Base-by-base conservation (phyloP, 2,888 invertebrate genomes). In the Ormyrus thymus region DNA sequence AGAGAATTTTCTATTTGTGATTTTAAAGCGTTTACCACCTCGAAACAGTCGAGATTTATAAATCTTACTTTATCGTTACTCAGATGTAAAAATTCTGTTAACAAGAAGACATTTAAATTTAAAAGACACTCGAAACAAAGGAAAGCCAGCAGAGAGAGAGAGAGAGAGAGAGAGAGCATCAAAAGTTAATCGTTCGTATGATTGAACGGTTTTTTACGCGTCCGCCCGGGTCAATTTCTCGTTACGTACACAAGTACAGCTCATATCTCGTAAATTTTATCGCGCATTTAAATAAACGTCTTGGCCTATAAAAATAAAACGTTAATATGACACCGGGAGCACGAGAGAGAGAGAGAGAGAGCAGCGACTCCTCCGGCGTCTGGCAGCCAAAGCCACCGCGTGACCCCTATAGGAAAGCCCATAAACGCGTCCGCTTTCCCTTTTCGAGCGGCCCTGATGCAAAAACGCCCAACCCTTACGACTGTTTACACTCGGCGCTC, bases 361-460 rank as follows among this genome's bases (percentile, higher is more conserved):
- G 68, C 15, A 8, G 48, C 48, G 48, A 8, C 48, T 46, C n/a
- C 50, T 15, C 50, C 61, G 45, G 29, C 48, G 13, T 48, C 11
- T 45, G 59, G 58, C 70, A 66, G 65, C 79, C 64, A 65, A 73
- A 65, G 69, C 77, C 73, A 70, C 64, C 68, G 81, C 58, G 80
- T 79, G 83, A 76, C 81, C 83, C 75, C 73, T 73, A 80, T 74
- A 80, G 80, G 74, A 78, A 75, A 78, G 80, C 75, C 84, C 83
- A 82, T 84, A 85, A 83, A 84, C 81, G 74, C 71, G 79, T 79
- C 29, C 82, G 77, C 84, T 86, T 85, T 87, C 85, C 82, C 82
- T 84, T 83, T 78, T 79, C 83, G 82, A 82, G 83, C 83, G 29
- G 81, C 46, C 5, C 56, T 29, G 85, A 83, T 82, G 83, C 83